These are phyloP conservation scores for Drosophila borealis DNA, from an alignment of 2,888 invertebrate species.

Conservation along the genomic window DNA sequence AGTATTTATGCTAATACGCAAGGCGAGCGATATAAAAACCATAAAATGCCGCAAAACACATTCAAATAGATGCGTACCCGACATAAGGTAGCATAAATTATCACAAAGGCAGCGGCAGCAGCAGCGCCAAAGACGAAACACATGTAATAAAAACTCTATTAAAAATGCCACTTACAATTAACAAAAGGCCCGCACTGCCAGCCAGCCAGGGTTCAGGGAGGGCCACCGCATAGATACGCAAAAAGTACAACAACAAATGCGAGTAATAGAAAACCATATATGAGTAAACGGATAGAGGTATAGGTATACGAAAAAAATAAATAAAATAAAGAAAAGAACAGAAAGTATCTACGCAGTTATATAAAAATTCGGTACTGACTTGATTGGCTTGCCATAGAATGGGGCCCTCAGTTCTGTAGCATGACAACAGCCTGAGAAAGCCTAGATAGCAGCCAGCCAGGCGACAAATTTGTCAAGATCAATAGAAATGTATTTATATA, in stretches of 20 bases:
- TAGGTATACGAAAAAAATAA: slow-evolving; percentile 22
- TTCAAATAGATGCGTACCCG: slow-evolving; percentile 57
- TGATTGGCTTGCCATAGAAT: slow-evolving; percentile 65
- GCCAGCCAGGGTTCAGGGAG: slow-evolving; percentile 42
- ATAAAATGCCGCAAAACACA: slow-evolving; percentile 60
- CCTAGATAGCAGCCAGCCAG: slow-evolving; percentile 5
- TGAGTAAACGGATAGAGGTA: slow-evolving; percentile 20
- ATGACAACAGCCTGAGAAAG: slow-evolving; percentile 29
- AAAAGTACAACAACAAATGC: slow-evolving; percentile 11
- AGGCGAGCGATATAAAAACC: slow-evolving; percentile 58
- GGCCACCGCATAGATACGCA: slow-evolving; percentile 47
- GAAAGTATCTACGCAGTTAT: slow-evolving; percentile 72
- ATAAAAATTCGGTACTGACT: slow-evolving; percentile 54
- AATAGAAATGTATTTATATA: neutral
- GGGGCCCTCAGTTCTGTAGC: slow-evolving; percentile 20
- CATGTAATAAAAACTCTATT: slow-evolving; percentile 63
- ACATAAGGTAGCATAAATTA: slow-evolving; percentile 66
- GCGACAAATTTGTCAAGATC: slow-evolving; percentile 39
- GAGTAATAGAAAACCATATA: slow-evolving; percentile 23
- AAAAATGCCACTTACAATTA: slow-evolving; percentile 75
- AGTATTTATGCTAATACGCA: slow-evolving; percentile 48
- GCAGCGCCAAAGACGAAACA: slow-evolving; percentile 44
- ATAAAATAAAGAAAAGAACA: slow-evolving; percentile 23
- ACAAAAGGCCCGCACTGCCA: slow-evolving; percentile 62
- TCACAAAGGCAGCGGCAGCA: slow-evolving; percentile 6